Percentiles rank a stretch among this genome's conserved stretches.
Evolutionary conservation across 2,888 invertebrate genomes (phyloP).

Genomic region (Dyspetes luteomarginatus): DNA sequence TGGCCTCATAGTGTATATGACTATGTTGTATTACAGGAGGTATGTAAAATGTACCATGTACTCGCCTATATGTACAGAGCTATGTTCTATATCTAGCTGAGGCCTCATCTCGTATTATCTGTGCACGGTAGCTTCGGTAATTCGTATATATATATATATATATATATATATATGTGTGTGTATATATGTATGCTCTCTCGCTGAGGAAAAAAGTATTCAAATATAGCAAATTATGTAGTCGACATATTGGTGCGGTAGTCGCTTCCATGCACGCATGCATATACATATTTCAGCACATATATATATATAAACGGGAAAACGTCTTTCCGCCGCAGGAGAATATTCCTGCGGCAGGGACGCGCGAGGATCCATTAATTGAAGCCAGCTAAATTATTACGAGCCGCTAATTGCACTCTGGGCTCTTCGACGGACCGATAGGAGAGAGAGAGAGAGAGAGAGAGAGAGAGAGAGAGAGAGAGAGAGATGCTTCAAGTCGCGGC

Average conservation of each 20-base stretch:
- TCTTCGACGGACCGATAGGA: slow-evolving; percentile 54
- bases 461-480: neutral
- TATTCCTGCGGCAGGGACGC: too few relatives aligned
- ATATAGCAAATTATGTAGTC: slow-evolving; percentile 18
- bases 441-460: slow-evolving; percentile 26
- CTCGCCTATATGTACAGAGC: slow-evolving; percentile 4
- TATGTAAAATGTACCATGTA: slow-evolving; percentile 2
- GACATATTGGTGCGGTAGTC: slow-evolving; percentile 36
- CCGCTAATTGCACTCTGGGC: slow-evolving; percentile 78
- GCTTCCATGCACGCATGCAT: neutral
- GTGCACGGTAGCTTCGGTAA: slow-evolving; percentile 32
- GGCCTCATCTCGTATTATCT: slow-evolving; percentile 1
- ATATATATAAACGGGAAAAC: neutral
- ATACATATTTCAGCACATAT: neutral
- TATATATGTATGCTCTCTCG: slow-evolving; percentile 18
- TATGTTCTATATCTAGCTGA: slow-evolving; percentile 13
- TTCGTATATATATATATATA: neutral
- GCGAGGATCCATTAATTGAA: slow-evolving; percentile 78
- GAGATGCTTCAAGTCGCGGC: slow-evolving; percentile 6
- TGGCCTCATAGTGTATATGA: neutral
- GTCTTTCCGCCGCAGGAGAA: slow-evolving; percentile 18
- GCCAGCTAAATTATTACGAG: slow-evolving; percentile 80
- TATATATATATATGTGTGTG: neutral
- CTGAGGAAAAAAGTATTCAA: slow-evolving; percentile 37
- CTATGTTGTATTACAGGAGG: slow-evolving; percentile 16